Evolutionary conservation across 1,140 invertebrate species (phyloP).

Genomic region (Philotrypesis tridentata): DNA sequence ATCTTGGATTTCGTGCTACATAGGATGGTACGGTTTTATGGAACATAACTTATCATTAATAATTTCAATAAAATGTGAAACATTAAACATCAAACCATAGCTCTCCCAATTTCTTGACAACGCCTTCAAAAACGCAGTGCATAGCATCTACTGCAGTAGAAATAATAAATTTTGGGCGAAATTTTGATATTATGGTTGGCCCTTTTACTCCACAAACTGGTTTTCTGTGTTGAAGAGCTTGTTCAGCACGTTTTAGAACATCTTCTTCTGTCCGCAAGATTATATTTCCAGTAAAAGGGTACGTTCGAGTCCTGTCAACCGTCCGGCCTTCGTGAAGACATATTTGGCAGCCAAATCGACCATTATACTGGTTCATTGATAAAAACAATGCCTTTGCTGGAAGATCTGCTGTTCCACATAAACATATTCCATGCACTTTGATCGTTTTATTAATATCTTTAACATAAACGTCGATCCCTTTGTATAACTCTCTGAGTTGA

Average conservation of each 20-base stretch:
- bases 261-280: slow-evolving; percentile 3
- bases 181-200: slow-evolving; percentile 16
- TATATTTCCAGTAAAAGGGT: slow-evolving; percentile 1
- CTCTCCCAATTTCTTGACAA: not conserved
- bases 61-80: slow-evolving; percentile 18
- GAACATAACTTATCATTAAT: slow-evolving; percentile 32
- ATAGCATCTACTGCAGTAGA: slow-evolving; percentile 21
- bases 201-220: slow-evolving; percentile 29
- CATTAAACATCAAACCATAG: slow-evolving; percentile 29
- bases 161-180: slow-evolving; percentile 37
- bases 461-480: not conserved
- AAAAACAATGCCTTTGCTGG: slow-evolving; percentile 24
- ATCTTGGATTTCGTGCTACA: slow-evolving; percentile 45
- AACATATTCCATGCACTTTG: not conserved
- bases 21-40: slow-evolving; percentile 46
- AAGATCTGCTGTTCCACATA: slow-evolving; percentile 13
- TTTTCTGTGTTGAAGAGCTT: not conserved
- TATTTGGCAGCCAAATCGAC: slow-evolving; percentile 23
- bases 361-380: slow-evolving; percentile 14
- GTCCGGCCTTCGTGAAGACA: slow-evolving; percentile 8
- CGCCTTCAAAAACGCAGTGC: slow-evolving; percentile 10
- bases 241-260: not conserved
- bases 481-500: not conserved
- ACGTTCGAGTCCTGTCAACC: not conserved
- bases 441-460: slow-evolving; percentile 1